phyloP scores from a whole-genome alignment of 92 coral and sea anemone species.

The Ricordea florida region DNA sequence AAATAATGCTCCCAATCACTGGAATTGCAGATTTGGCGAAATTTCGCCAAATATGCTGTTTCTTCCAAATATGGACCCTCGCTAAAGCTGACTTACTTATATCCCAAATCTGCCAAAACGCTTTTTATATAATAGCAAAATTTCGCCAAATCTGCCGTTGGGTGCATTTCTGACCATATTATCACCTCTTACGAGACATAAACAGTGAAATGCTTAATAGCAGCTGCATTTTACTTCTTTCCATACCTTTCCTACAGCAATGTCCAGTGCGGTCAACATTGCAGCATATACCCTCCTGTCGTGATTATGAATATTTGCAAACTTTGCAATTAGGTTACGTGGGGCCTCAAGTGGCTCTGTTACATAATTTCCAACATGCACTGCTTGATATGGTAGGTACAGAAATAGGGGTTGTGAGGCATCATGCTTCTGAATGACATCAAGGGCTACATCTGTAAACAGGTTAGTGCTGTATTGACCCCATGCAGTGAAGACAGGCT shows the following conservation, averaged over 20 bases:
- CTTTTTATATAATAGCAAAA: too few relatives aligned
- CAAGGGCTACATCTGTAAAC: slow-evolving; percentile 62
- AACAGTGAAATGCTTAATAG: too few relatives aligned
- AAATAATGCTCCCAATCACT: too few relatives aligned
- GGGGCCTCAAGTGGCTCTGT: slow-evolving; percentile 80
- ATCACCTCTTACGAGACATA: too few relatives aligned
- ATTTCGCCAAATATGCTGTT: too few relatives aligned
- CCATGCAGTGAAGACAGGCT: slow-evolving; percentile 77
- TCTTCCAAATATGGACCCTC: too few relatives aligned
- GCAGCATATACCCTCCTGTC: slow-evolving; percentile 82
- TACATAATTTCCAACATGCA: slow-evolving; percentile 70
- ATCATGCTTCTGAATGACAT: slow-evolving; percentile 58
- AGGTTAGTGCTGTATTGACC: slow-evolving; percentile 74
- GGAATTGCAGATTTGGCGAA: too few relatives aligned
- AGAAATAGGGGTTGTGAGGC: slow-evolving; percentile 59
- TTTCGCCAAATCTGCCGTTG: too few relatives aligned
- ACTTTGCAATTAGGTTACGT: slow-evolving; percentile 58
- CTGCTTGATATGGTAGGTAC: slow-evolving; percentile 79
- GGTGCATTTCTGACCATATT: too few relatives aligned
- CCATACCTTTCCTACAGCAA: slow-evolving; percentile 64
- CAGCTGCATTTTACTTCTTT: background rate
- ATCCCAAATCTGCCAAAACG: too few relatives aligned
- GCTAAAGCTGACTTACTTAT: too few relatives aligned
- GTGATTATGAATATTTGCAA: slow-evolving; percentile 46
- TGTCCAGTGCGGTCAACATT: slow-evolving; percentile 73